Percentiles rank a stretch among this genome's conserved stretches.
Evolutionary conservation across 2,113 vertebrate genomes (phyloP).

Genomic region (Rhynchopsitta pachyrhyncha): DNA sequence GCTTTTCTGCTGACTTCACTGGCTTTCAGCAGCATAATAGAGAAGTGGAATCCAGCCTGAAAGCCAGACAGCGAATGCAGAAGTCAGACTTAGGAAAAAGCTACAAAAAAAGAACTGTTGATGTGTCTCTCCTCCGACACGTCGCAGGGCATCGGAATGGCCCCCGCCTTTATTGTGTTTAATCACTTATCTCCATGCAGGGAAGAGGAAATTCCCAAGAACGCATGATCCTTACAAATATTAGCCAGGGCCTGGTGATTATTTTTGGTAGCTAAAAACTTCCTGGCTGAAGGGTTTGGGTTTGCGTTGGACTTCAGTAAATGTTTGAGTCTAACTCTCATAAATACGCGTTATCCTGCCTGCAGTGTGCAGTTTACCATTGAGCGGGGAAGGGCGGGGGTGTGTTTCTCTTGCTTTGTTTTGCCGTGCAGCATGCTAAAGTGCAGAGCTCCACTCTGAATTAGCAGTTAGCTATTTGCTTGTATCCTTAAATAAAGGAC

Average conservation of each 20-base stretch:
- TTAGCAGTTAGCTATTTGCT: slow-evolving; percentile 51
- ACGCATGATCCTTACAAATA: not conserved
- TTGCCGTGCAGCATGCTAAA: slow-evolving; percentile 8
- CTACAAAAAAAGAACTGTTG: not conserved
- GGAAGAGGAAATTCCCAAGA: slow-evolving; percentile 68
- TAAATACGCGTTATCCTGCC: slow-evolving; percentile 18
- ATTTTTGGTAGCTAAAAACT: slow-evolving; percentile 66
- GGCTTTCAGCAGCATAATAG: not conserved
- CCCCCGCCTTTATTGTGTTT: slow-evolving; percentile 19
- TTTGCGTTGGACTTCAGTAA: not conserved
- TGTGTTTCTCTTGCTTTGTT: slow-evolving; percentile 53
- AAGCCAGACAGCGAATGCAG: slow-evolving; percentile 34
- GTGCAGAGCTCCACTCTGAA: slow-evolving; percentile 8
- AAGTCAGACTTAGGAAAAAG: slow-evolving; percentile 47
- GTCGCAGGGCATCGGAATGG: not conserved
- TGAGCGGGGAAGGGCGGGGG: slow-evolving; percentile 39
- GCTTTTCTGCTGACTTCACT: slow-evolving; percentile 47
- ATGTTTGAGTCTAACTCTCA: slow-evolving; percentile 14
- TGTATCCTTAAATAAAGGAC: slow-evolving; percentile 51
- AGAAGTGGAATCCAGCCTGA: slow-evolving; percentile 26
- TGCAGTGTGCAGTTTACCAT: slow-evolving; percentile 3
- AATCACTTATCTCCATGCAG: slow-evolving; percentile 34
- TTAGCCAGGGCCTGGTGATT: slow-evolving; percentile 10
- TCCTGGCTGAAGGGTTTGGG: slow-evolving; percentile 23
- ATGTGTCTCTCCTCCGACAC: not conserved